These are phyloP conservation scores for Alligator sinensis DNA, from an alignment of 2,113 vertebrate species.

Conservation along the genomic window DNA sequence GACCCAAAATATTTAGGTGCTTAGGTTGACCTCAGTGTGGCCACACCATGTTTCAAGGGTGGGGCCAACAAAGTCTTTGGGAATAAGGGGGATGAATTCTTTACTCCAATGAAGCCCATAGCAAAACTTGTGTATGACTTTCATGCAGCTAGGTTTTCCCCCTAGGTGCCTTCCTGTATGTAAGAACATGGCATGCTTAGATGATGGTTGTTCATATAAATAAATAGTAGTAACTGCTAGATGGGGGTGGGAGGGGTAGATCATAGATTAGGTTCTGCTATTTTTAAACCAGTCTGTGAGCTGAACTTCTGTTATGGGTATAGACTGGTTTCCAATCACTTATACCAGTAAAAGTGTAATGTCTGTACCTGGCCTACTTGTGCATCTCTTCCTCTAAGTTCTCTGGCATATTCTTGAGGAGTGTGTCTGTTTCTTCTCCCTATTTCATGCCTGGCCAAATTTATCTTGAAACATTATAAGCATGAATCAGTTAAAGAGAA, in stretches of 20 bases:
- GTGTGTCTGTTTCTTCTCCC: background rate
- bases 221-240: no score
- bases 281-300: no score
- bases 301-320: no score
- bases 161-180: background rate
- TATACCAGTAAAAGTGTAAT: no score
- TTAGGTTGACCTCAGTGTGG: background rate
- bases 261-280: no score
- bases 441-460: background rate
- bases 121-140: slow-evolving; percentile 12
- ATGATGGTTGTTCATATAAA: no score
- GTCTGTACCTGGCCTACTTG: background rate
- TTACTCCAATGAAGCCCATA: slow-evolving; percentile 36
- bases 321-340: no score
- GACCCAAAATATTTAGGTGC: slow-evolving; percentile 8
- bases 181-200: background rate
- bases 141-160: slow-evolving; percentile 14
- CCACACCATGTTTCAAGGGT: background rate
- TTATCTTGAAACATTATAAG: background rate
- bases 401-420: background rate
- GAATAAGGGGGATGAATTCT: slow-evolving; percentile 23
- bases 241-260: no score
- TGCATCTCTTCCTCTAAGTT: background rate
- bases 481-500: background rate
- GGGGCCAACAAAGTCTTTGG: slow-evolving; percentile 31